Base-by-base conservation (phyloP, 2,888 invertebrate species). In the Drosophila cracens region DNA sequence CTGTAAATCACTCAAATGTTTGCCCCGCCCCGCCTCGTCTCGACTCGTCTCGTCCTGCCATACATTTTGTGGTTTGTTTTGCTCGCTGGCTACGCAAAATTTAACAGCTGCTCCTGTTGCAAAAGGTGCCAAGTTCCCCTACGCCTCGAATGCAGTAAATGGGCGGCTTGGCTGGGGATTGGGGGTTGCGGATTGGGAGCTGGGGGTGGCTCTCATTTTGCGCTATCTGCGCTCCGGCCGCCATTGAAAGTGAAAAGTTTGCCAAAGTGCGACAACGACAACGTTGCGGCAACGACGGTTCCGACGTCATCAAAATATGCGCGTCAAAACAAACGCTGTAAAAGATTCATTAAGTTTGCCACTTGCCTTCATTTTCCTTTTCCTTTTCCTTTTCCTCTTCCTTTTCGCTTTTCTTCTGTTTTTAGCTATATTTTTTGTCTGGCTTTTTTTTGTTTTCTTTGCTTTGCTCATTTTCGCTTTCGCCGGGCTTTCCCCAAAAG, bases 171-270 rank as follows among this genome's bases (percentile, higher is more conserved):
- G 11, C 16, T 0, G 16, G 2, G 11, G 1, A 31, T 10, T 10
- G 31, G 33, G 7, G 34, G 13, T 13, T 16, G 16, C 7, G 46
- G 2, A 31, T 10, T 27, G 52, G 43, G 33, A 11, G 18, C 6
- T 10, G 31, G 13, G 52, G 53, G 21, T 53, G 49, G 27, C 49
- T 16, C 27, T 49, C 18, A 29, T 11, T 38, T 38, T 11, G 27
- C 40, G 29, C 40, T 54, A 34, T 58, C 58, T 51, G 49, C 27
- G 40, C 31, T 31, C 52, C 38, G 36, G 70, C 16, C 66, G 61
- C 56, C 71, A 74, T 73, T 74, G 87, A 87, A 87, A 86, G 87
- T 86, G 87, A 86, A 86, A 86, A 87, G 85, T 86, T 86, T 83
- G 76, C 85, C 85, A 82, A 86, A 86, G 87, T 82, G 83, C 80